Conservation (phyloP, 2,113 vertebrate genomes). For the Tenrec ecaudatus region DNA sequence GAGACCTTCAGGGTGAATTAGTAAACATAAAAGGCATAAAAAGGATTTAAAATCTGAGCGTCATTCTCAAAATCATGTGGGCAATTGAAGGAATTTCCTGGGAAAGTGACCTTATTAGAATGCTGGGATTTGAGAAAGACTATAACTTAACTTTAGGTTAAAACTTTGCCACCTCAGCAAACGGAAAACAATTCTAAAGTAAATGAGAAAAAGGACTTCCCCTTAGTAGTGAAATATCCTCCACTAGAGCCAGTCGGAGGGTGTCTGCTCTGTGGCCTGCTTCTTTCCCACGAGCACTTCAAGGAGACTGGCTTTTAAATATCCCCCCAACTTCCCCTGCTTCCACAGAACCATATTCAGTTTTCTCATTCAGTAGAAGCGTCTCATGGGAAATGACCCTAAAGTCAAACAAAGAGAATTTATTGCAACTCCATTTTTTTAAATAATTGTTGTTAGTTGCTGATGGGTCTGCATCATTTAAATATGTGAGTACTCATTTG, state of each 20-base stretch:
- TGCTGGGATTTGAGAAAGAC: background rate
- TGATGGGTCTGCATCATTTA: background rate
- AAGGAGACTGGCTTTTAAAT: constrained; percentile 54
- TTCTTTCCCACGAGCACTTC: constrained; percentile 56
- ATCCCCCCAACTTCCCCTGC: constrained; percentile 18
- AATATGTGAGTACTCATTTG: background rate
- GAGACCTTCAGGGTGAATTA: background rate
- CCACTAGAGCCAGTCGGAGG: background rate
- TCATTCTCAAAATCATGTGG: constrained; percentile 9
- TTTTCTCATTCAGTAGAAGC: background rate
- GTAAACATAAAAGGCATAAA: background rate
- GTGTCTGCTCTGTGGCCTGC: background rate
- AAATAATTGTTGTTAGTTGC: background rate
- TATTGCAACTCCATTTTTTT: background rate
- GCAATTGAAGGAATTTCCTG: background rate
- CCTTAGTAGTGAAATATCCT: background rate
- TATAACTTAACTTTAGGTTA: background rate
- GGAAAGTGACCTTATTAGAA: background rate
- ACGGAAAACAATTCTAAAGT: background rate
- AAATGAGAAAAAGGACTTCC: background rate
- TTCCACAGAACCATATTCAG: constrained; percentile 9
- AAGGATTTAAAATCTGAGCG: background rate
- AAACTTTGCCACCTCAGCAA: background rate
- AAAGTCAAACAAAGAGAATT: background rate
- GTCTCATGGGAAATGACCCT: background rate